Percentiles rank a stretch among this genome's conserved stretches.
These are phyloP conservation scores for Syritta pipiens DNA, from an alignment of 2,888 invertebrate genomes.

Conservation along the genomic window DNA sequence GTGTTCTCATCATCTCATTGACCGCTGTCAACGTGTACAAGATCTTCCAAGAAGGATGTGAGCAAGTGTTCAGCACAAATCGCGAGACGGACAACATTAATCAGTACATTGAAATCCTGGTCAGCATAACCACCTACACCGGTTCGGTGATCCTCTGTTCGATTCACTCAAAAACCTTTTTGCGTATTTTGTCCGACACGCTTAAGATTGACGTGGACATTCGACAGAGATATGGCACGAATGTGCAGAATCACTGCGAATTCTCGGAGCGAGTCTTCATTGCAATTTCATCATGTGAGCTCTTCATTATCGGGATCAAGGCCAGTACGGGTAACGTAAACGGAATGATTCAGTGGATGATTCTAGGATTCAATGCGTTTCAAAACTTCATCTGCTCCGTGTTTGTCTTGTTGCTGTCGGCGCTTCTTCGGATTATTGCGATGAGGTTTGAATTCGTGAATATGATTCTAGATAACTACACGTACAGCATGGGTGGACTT, in stretches of 20 bases:
- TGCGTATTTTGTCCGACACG: conserved; percentile 75
- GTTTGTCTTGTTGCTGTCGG: conserved; percentile 74
- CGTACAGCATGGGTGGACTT: conserved; percentile 69
- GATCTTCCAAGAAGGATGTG: conserved; percentile 71
- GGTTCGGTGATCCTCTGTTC: conserved; percentile 73
- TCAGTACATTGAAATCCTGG: conserved; percentile 75
- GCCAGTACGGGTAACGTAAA: conserved; percentile 33
- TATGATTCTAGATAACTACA: conserved; percentile 73
- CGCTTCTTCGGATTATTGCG: conserved; percentile 74
- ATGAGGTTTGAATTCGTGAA: conserved; percentile 75
- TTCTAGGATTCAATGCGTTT: conserved; percentile 73
- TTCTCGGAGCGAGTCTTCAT: conserved; percentile 72
- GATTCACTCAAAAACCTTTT: conserved; percentile 72
- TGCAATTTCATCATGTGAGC: conserved; percentile 72
- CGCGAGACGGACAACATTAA: conserved; percentile 76
- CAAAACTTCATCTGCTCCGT: conserved; percentile 75
- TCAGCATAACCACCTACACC: conserved; percentile 74
- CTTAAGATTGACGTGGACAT: conserved; percentile 76
- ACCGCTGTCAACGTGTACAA: conserved; percentile 75
- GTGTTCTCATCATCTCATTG: conserved; percentile 72
- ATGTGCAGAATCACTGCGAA: conserved; percentile 72
- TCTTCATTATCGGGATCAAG: conserved; percentile 73
- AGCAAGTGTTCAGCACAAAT: conserved; percentile 72
- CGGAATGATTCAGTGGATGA: conserved; percentile 70
- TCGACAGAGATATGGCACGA: conserved; percentile 70